Conservation (phyloP, 2,888 invertebrate genomes). For the Cacoxenus indagator region DNA sequence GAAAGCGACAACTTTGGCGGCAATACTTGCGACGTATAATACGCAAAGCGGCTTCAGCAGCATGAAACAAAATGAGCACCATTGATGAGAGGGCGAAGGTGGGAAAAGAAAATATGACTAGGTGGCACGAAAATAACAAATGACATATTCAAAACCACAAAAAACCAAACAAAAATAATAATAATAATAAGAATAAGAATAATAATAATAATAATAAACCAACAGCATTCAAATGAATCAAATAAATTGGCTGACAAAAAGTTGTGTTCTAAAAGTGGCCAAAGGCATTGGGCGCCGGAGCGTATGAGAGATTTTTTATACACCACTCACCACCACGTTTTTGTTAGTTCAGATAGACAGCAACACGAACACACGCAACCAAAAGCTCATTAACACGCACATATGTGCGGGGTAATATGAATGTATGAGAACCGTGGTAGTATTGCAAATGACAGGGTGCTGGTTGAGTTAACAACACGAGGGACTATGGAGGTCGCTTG, state of each 20-base stretch:
- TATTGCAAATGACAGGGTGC: neutral
- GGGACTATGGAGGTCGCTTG: constrained; percentile 31
- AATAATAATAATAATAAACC: no score
- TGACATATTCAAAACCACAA: constrained; percentile 33
- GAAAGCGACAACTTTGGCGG: neutral
- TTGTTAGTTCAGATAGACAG: neutral
- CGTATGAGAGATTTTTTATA: constrained; percentile 23
- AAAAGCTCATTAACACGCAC: constrained; percentile 9
- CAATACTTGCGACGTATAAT: constrained; percentile 10
- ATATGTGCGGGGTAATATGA: no score
- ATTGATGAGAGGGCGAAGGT: neutral
- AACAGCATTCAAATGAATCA: constrained; percentile 59
- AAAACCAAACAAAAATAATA: no score
- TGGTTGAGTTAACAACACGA: neutral
- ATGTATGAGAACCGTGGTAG: no score
- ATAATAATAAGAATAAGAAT: no score
- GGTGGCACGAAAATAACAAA: neutral
- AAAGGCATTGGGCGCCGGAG: constrained; percentile 25
- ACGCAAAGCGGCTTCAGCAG: neutral
- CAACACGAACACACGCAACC: neutral
- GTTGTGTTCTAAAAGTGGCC: constrained; percentile 32
- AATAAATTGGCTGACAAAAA: constrained; percentile 56
- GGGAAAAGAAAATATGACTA: neutral
- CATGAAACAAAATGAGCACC: neutral
- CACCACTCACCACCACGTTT: neutral